phyloP scores from a whole-genome alignment of 2,113 vertebrate species.

The Aramus guarauna region DNA sequence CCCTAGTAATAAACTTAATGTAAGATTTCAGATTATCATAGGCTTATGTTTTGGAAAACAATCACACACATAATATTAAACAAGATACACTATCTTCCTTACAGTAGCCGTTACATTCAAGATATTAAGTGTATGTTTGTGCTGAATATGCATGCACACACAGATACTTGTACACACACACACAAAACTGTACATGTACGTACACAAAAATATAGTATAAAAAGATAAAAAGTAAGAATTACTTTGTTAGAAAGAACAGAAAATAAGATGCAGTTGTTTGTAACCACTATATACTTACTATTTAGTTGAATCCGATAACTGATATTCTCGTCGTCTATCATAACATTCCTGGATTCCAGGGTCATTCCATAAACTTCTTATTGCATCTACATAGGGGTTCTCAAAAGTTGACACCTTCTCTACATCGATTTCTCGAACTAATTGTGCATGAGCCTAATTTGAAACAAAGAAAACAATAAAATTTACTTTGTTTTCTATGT shows the following conservation, averaged over 20 bases:
- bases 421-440: slow-evolving; percentile 80
- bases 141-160: background rate
- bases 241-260: background rate
- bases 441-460: slow-evolving; percentile 77
- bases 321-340: slow-evolving; percentile 91
- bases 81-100: background rate
- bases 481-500: background rate
- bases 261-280: background rate
- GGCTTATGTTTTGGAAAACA: background rate
- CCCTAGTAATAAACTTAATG: background rate
- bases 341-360: slow-evolving; percentile 91
- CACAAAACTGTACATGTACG: background rate
- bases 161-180: background rate
- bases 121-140: background rate
- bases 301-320: slow-evolving; percentile 93
- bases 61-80: background rate
- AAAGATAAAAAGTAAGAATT: background rate
- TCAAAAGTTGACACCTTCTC: slow-evolving; percentile 80
- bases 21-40: slow-evolving; percentile 5
- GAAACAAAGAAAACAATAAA: slow-evolving; percentile 16
- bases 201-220: background rate
- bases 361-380: slow-evolving; percentile 92
- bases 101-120: background rate
- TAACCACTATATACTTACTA: slow-evolving; percentile 80
- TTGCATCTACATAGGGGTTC: slow-evolving; percentile 82